Base-by-base conservation (phyloP, 2,113 vertebrate genomes). In the Prunella fulvescens region DNA sequence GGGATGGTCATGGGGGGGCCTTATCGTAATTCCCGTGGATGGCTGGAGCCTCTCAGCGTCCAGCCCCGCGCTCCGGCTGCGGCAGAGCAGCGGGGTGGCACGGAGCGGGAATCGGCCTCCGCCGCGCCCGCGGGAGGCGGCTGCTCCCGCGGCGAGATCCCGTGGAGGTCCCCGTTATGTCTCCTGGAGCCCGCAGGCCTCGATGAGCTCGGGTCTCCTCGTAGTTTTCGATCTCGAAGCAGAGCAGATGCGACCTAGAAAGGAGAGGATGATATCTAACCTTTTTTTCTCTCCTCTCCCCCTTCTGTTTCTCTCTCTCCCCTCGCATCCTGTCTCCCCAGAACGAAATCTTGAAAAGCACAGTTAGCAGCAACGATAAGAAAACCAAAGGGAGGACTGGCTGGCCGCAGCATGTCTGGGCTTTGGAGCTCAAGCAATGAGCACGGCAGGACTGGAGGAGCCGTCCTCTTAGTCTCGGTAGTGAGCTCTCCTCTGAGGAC, bases 381-480 rank as follows among this genome's bases (percentile, higher is more conserved):
- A 99, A 99, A 98, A 99, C 98, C 82, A 99, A 99, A 98, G 99
- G 99, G 56, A 98, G 99, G 97, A 99, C 99, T 86, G 99, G 99
- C 96, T 99, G 99, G 99, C 99, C 99, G 39, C 99, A 99, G 97
- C 99, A 99, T 76, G 99, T 99, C 96, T 99, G 99, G 99, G 99
- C 99, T 93, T 97, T 99, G 98, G 99, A 99, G 97, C 99, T 99
- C 95, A 99, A 99, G 98, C 99, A 99, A 97, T 99, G 98, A 99
- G 92, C 91, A 82, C 90, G 72, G 80, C 92, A 91, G 87, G 94
- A 96, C 90, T 95, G 96, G 92, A 95, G 96, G 86, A 97, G 84
- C 85, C 94, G 25, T 94, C 95, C 94, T 82, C 91, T 71, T 56
- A 76, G 89, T 95, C 86, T 96, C 95, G 50, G 65, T 94, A 89